Base-by-base conservation (phyloP, 2,797 vertebrate species). In the Hoplostethus atlanticus region DNA sequence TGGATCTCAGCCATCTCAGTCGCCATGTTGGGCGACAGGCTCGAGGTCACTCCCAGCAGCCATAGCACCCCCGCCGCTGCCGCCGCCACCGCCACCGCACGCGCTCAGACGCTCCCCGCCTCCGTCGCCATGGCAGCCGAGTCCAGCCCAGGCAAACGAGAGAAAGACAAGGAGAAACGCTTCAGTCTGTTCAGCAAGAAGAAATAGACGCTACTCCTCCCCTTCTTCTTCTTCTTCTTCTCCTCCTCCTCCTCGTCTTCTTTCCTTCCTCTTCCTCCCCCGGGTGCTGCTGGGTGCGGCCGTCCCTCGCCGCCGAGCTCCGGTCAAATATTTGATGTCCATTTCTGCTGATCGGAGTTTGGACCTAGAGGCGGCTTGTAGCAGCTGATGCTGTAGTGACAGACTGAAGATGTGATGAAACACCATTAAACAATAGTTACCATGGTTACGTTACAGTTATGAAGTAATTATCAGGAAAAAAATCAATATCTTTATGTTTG, bases 121-220 rank as follows among this genome's bases (percentile, higher is more conserved):
- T 95, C 96, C 0, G 97, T 98, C 64, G 95, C 96, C 83, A 88
- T 96, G 74, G 92, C 96, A 58, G 96, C 95, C 16, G 97, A 99
- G 91, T 99, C 97, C 83, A 99, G 98, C 92, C 98, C 98, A 2
- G 97, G 98, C 87, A 99, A 98, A 88, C 93, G 97, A 47, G 98
- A 99, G 90, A 99, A 99, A 81, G 97, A 99, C 89, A 99, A 98
- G 92, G 98, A 99, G 87, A 99, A 99, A 86, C 95, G 98, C 88
- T 99, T 99, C 95, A 99, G 97, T 91, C 96, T 99, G 86, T 99
- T 99, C 93, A 97, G 97, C 94, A 99, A 99, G 94, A 99, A 99
- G 95, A 99, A 99, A 90, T 98, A 97, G 96, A 94, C 64, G 78
- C 79, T 84, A 15, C 62, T 62, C 71, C 76, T 88, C 42, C 4